Evolutionary conservation across 2,113 vertebrate species (phyloP).

Genomic region (Pristiophorus japonicus): DNA sequence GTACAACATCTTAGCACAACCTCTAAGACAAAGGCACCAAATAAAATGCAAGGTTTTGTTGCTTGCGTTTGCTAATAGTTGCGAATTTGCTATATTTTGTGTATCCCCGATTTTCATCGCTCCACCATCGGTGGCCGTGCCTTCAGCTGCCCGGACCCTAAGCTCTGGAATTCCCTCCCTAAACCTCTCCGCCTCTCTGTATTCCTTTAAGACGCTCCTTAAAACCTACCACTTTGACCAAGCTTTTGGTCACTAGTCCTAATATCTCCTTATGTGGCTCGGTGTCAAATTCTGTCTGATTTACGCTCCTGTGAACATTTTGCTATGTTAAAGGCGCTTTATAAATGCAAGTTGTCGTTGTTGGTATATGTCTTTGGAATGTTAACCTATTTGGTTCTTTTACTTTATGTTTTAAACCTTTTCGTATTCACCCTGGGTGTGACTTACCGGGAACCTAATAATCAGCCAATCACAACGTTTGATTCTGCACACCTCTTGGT

Average conservation of each 20-base stretch:
- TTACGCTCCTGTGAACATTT: not conserved
- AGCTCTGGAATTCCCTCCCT: not conserved
- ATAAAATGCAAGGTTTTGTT: not conserved
- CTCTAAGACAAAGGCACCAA: not conserved
- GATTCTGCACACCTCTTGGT: not conserved
- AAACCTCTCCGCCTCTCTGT: not conserved
- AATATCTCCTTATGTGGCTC: not conserved
- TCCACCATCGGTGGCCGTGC: not conserved
- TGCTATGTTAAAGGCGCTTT: not conserved
- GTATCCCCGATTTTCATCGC: not conserved
- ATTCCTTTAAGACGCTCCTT: not conserved
- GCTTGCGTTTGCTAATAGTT: not conserved
- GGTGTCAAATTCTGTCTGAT: not conserved
- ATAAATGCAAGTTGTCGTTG: not conserved
- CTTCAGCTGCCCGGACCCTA: not conserved
- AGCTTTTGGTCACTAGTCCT: not conserved
- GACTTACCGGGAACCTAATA: not conserved
- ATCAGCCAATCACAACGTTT: not conserved
- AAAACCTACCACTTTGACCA: not conserved
- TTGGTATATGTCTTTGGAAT: not conserved
- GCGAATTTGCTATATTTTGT: not conserved
- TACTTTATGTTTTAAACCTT: not conserved
- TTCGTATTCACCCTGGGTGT: not conserved
- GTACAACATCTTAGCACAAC: not conserved
- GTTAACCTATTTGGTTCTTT: not conserved